phyloP scores from a whole-genome alignment of 2,797 vertebrate genomes.

The Acrocephalus scirpaceus region DNA sequence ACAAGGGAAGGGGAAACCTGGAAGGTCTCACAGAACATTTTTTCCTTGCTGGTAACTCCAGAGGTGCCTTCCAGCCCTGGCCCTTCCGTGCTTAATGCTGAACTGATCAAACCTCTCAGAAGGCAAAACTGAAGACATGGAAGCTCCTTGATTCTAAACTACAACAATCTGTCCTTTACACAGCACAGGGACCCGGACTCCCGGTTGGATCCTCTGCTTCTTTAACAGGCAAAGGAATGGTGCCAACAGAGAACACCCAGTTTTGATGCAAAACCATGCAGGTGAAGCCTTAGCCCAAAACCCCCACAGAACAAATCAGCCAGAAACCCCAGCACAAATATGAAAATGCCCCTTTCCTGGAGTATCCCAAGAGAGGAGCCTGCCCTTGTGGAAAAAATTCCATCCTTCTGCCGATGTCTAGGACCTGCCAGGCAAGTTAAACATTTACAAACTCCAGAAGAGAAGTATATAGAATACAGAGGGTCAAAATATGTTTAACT shows the following conservation, averaged over 20 bases:
- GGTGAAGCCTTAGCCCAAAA: background rate
- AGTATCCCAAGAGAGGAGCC: background rate
- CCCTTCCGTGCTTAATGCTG: background rate
- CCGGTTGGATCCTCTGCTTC: background rate
- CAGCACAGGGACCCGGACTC: background rate
- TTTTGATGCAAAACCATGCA: background rate
- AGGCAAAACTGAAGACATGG: background rate
- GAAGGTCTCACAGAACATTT: background rate
- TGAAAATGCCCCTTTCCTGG: background rate
- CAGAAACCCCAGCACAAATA: background rate
- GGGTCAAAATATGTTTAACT: background rate
- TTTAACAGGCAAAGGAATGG: background rate
- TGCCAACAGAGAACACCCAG: background rate
- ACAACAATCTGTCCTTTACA: background rate
- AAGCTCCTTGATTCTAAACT: background rate
- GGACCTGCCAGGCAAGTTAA: background rate
- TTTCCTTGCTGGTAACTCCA: background rate
- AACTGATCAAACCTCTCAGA: background rate
- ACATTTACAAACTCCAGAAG: background rate
- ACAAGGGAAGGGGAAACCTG: background rate
- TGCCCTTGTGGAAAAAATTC: background rate
- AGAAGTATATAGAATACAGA: background rate
- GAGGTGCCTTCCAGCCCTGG: background rate
- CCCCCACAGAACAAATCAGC: fast-evolving
- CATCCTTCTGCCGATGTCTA: background rate